Conservation (phyloP, 1,140 invertebrate genomes). For the Pseudomyrmex gracilis region DNA sequence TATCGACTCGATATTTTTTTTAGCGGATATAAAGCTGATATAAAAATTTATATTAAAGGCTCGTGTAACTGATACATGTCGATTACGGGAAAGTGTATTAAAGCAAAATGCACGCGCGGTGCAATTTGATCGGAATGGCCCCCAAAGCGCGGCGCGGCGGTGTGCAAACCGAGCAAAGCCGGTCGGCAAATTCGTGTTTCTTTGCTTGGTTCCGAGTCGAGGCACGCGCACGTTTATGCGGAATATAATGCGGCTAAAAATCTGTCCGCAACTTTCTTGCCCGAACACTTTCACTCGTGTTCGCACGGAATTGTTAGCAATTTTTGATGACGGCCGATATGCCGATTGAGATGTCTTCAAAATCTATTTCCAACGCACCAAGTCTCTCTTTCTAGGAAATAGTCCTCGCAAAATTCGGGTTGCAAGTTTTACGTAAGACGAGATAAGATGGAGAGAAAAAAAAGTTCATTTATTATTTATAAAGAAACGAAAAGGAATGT, state of each 20-base stretch:
- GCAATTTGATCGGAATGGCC: no score
- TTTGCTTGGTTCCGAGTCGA: conserved; percentile 35
- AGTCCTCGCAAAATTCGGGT: no score
- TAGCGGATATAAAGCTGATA: no score
- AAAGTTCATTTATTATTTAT: no score
- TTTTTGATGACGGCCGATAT: conserved; percentile 5
- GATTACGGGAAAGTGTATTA: not conserved
- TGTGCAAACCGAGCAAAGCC: not conserved
- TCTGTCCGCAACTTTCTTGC: conserved; percentile 61
- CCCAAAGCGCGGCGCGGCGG: not conserved
- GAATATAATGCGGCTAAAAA: conserved; percentile 49
- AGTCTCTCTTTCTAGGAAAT: no score
- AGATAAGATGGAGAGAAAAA: no score
- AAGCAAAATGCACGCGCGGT: not conserved
- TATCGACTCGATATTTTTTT: no score
- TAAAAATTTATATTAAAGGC: not conserved
- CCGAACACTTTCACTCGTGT: conserved; percentile 62
- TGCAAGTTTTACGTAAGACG: no score
- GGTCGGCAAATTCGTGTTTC: conserved; percentile 25
- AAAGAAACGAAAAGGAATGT: no score
- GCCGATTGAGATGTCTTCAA: not conserved
- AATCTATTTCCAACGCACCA: not conserved
- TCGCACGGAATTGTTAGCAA: conserved; percentile 12
- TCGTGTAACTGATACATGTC: not conserved
- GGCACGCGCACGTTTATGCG: conserved; percentile 68